Conservation (phyloP, 2,113 vertebrate species). For the Uropsilus gracilis region DNA sequence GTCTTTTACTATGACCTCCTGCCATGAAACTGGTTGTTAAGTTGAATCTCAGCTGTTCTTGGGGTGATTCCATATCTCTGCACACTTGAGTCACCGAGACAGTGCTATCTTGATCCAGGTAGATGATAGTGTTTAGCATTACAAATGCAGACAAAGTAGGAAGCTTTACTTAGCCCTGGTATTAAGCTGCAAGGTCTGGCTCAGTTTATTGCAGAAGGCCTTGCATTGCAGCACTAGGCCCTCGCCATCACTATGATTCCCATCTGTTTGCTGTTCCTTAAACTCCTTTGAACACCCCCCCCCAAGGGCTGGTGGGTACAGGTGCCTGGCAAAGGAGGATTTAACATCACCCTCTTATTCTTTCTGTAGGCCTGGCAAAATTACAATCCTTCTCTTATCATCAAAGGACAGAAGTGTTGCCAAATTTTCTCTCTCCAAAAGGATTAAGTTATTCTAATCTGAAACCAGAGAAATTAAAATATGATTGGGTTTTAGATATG, state of each 20-base stretch:
- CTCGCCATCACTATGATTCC: not conserved
- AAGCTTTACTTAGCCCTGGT: not conserved
- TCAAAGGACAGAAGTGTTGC: conserved; percentile 60
- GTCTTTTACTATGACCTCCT: not conserved
- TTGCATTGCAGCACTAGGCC: not conserved
- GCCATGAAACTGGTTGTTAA: not conserved
- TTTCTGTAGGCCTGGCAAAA: conserved; percentile 42
- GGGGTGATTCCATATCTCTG: not conserved
- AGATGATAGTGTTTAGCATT: not conserved
- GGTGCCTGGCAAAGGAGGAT: conserved; percentile 31
- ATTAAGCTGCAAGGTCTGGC: not conserved
- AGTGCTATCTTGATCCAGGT: not conserved
- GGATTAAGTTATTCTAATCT: conserved; percentile 67
- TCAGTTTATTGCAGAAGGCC: not conserved
- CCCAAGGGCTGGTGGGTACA: not conserved
- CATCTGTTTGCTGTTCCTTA: not conserved
- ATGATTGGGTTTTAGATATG: conserved; percentile 68
- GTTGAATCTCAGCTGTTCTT: not conserved
- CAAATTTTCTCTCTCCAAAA: conserved; percentile 48
- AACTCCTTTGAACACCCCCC: not conserved
- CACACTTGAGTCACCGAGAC: not conserved
- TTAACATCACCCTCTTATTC: not conserved
- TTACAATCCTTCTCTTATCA: conserved; percentile 28
- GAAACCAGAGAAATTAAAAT: conserved; percentile 53
- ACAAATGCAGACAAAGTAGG: not conserved